Evolutionary conservation across 2,888 invertebrate genomes (phyloP).

Genomic region (Meganola albula): DNA sequence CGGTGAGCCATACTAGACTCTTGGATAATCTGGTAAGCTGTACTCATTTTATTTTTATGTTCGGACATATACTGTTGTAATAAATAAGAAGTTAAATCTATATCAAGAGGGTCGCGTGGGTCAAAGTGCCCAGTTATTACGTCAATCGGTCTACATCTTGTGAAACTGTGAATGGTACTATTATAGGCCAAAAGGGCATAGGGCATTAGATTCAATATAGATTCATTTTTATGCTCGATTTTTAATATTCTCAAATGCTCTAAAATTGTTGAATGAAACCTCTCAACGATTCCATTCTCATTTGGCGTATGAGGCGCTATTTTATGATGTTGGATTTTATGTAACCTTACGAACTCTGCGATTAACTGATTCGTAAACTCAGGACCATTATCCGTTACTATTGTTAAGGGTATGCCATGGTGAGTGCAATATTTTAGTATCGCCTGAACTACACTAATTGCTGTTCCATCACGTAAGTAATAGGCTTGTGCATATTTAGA

Average conservation of each 20-base stretch:
- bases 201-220: constrained; percentile 8
- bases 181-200: constrained; percentile 25
- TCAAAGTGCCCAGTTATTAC: constrained; percentile 27
- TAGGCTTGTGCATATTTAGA: too few relatives aligned
- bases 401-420: too few relatives aligned
- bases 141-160: constrained; percentile 17
- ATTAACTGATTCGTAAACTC: too few relatives aligned
- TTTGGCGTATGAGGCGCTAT: neutral
- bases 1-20: constrained; percentile 5
- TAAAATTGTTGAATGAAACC: constrained; percentile 12
- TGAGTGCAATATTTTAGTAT: too few relatives aligned
- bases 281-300: constrained; percentile 15
- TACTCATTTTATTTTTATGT: constrained; percentile 13
- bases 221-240: constrained; percentile 9
- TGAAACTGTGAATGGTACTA: too few relatives aligned
- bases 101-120: constrained; percentile 17
- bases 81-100: constrained; percentile 13
- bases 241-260: constrained; percentile 17
- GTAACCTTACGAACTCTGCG: too few relatives aligned
- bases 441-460: too few relatives aligned
- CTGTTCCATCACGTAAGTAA: too few relatives aligned
- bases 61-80: constrained; percentile 17
- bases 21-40: constrained; percentile 12
- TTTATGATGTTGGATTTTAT: neutral
- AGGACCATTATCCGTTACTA: too few relatives aligned